Evolutionary conservation across 2,888 invertebrate species (phyloP).

Genomic region (Gandaritis pyraliata): DNA sequence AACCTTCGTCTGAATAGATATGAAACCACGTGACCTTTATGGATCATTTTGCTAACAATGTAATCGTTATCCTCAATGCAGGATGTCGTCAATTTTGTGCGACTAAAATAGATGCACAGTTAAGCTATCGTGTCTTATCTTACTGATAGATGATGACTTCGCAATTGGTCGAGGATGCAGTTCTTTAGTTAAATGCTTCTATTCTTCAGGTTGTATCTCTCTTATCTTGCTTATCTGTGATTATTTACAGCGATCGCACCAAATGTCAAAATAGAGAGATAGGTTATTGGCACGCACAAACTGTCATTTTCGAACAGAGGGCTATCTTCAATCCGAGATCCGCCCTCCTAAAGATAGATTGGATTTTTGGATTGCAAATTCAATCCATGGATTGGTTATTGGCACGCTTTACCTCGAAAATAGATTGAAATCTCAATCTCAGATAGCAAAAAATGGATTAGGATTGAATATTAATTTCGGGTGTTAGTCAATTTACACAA

Average conservation of each 20-base stretch:
- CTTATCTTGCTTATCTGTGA: neutral
- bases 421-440: constrained; percentile 1
- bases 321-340: too few relatives aligned
- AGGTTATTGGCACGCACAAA: too few relatives aligned
- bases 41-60: constrained; percentile 33
- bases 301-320: too few relatives aligned
- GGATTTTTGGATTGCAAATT: too few relatives aligned
- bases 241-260: too few relatives aligned
- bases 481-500: too few relatives aligned
- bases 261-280: too few relatives aligned
- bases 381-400: too few relatives aligned
- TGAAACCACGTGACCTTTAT: constrained; percentile 24
- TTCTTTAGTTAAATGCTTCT: neutral
- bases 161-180: constrained; percentile 1
- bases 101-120: constrained; percentile 44
- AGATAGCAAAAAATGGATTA: neutral
- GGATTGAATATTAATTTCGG: neutral
- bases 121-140: neutral
- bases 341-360: too few relatives aligned
- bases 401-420: too few relatives aligned
- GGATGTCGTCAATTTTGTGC: constrained; percentile 53
- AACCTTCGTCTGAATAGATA: constrained; percentile 25
- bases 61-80: constrained; percentile 43
- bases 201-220: neutral
- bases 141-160: neutral